phyloP scores from a whole-genome alignment of 2,888 invertebrate genomes.

The Spialia ferax region DNA sequence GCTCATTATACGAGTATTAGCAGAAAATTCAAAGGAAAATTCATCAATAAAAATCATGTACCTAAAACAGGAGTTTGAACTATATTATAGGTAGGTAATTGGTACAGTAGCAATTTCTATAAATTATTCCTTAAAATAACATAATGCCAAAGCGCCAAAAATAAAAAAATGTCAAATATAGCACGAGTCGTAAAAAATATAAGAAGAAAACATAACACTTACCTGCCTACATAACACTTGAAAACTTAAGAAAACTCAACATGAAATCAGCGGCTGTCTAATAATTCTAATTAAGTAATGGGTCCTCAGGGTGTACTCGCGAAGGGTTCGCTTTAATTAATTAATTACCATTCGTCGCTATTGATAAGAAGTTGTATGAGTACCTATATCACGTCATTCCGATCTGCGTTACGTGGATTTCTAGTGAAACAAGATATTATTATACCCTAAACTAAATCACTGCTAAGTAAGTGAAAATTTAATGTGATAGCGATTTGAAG shows the following conservation, averaged over 20 bases:
- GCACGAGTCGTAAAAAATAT: too few relatives aligned
- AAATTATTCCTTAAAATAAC: too few relatives aligned
- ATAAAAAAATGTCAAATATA: too few relatives aligned
- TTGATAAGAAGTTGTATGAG: slow-evolving; percentile 59
- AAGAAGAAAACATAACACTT: too few relatives aligned
- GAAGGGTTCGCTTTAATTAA: slow-evolving; percentile 82
- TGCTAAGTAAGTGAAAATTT: background rate
- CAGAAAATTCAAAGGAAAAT: too few relatives aligned
- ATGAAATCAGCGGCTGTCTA: slow-evolving; percentile 62
- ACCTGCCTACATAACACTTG: background rate
- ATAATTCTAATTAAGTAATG: slow-evolving; percentile 84
- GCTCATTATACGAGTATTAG: too few relatives aligned
- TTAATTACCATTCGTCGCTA: slow-evolving; percentile 80
- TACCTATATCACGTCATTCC: slow-evolving; percentile 26
- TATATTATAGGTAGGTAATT: too few relatives aligned
- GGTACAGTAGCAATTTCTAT: too few relatives aligned
- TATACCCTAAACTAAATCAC: background rate
- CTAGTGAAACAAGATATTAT: background rate
- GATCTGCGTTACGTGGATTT: slow-evolving; percentile 13
- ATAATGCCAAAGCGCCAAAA: too few relatives aligned
- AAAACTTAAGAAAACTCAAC: slow-evolving; percentile 19
- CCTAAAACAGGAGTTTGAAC: too few relatives aligned
- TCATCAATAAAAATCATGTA: too few relatives aligned
- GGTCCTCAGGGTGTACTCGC: slow-evolving; percentile 73
- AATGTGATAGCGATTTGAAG: background rate